These are phyloP conservation scores for Pseudotriccus pelzelni DNA, from an alignment of 2,797 vertebrate genomes.

Conservation along the genomic window DNA sequence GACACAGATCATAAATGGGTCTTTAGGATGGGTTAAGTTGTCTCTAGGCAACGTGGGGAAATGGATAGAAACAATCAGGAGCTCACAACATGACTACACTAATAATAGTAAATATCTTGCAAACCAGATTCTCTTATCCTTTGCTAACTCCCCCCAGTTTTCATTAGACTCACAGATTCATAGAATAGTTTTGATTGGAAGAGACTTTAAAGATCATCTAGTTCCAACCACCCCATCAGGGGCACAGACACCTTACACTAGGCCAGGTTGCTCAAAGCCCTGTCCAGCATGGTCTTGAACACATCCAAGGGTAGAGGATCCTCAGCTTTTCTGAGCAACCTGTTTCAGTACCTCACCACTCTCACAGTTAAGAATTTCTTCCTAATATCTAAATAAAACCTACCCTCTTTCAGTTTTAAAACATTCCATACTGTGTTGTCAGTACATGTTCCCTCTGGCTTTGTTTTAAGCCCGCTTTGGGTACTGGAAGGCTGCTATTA, in stretches of 20 bases:
- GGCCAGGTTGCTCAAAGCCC: not conserved
- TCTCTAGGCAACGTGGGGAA: not conserved
- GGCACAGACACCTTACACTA: not conserved
- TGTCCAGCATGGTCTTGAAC: not conserved
- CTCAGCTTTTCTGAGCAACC: not conserved
- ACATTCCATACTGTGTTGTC: not conserved
- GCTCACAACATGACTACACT: not conserved
- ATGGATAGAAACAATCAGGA: not conserved
- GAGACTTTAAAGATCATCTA: not conserved
- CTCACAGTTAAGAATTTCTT: not conserved
- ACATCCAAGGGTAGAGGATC: not conserved
- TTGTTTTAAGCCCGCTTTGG: not conserved
- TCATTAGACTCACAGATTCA: not conserved
- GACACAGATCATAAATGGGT: not conserved
- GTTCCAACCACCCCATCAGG: not conserved
- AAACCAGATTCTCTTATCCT: not conserved
- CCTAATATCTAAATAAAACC: not conserved
- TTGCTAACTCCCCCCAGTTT: fast-evolving
- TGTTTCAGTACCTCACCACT: not conserved
- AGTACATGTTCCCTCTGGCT: not conserved
- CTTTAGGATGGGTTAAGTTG: not conserved
- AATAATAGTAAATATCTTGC: not conserved
- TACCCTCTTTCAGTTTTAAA: not conserved
- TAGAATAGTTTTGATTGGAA: not conserved
- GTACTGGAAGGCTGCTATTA: not conserved